Percentiles rank a stretch among this genome's conserved stretches.
Evolutionary conservation across 2,888 invertebrate species (phyloP).

Genomic region (Campoplex capitator): DNA sequence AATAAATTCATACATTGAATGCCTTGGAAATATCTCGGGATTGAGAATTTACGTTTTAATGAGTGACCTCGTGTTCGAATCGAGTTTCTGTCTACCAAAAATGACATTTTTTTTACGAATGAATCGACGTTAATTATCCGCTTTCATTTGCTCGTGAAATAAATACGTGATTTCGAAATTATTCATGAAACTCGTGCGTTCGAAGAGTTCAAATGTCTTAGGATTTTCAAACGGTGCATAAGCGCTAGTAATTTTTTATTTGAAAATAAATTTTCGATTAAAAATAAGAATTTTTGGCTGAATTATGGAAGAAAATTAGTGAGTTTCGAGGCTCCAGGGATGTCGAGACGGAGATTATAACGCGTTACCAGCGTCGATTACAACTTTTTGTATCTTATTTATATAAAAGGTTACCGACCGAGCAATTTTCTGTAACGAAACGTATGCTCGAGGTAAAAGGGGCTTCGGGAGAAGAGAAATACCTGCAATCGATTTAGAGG

Average conservation of each 20-base stretch:
- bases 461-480: neutral
- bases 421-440: neutral
- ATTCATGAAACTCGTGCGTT: too few species aligned
- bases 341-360: neutral
- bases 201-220: too few species aligned
- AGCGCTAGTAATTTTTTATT: neutral
- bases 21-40: too few species aligned
- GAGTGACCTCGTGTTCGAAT: too few species aligned
- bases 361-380: neutral
- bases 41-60: too few species aligned
- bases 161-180: neutral
- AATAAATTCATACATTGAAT: too few species aligned
- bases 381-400: neutral
- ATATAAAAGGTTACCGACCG: neutral
- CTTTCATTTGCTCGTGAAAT: neutral
- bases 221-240: too few species aligned
- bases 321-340: neutral
- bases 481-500: slow-evolving; percentile 9
- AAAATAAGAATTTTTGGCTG: neutral
- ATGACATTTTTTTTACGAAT: too few species aligned
- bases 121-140: too few species aligned
- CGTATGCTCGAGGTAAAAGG: neutral
- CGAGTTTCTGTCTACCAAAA: too few species aligned
- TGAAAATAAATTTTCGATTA: neutral
- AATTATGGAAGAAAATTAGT: neutral